These are phyloP conservation scores for Cavia porcellus DNA, from an alignment of 2,113 vertebrate species.

Conservation along the genomic window DNA sequence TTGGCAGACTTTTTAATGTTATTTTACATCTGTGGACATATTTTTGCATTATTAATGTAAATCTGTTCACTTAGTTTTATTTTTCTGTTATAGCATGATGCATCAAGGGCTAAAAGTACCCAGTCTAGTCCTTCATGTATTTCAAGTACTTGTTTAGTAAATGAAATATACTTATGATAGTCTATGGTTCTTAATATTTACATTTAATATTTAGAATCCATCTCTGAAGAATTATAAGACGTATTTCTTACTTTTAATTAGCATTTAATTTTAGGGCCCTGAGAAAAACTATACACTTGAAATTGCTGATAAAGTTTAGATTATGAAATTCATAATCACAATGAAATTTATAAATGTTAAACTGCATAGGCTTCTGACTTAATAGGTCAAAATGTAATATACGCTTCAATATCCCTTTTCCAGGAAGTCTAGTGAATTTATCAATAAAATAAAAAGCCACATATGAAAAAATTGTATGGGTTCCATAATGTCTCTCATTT, in stretches of 20 bases:
- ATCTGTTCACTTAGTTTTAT: not conserved
- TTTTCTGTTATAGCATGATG: not conserved
- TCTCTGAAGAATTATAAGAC: not conserved
- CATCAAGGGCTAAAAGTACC: not conserved
- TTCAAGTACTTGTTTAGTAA: not conserved
- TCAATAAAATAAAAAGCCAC: not conserved
- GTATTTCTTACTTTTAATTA: slow-evolving; percentile 3
- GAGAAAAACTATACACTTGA: slow-evolving; percentile 14
- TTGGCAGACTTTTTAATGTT: not conserved
- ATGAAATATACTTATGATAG: not conserved
- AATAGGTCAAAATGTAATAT: not conserved
- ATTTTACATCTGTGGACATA: not conserved
- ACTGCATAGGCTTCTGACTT: not conserved
- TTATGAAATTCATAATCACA: not conserved
- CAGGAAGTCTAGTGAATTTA: not conserved
- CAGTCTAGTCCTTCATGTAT: not conserved
- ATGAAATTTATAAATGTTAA: slow-evolving; percentile 14
- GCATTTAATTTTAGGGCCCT: not conserved
- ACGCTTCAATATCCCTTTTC: not conserved
- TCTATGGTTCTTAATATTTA: not conserved
- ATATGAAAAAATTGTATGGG: not conserved
- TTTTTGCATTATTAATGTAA: slow-evolving; percentile 3
- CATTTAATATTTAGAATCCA: not conserved
- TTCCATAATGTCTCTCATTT: too few relatives aligned
- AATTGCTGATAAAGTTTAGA: slow-evolving; percentile 6